Evolutionary conservation across 2,113 vertebrate species (phyloP).

Genomic region (Petrocephalus microphthalmus): DNA sequence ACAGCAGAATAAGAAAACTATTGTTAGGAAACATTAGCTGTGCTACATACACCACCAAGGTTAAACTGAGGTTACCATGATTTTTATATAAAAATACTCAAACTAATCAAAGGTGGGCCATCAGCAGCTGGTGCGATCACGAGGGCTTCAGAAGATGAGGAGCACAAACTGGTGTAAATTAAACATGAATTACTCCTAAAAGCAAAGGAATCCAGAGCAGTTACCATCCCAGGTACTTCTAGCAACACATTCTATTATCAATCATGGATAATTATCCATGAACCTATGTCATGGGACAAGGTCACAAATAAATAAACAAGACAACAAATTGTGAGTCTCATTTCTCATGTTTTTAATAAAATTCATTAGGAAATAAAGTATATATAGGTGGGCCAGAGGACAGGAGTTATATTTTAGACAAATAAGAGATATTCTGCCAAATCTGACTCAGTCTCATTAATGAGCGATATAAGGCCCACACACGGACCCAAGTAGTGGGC

Average conservation of each 20-base stretch:
- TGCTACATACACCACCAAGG: background rate
- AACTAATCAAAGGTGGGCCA: background rate
- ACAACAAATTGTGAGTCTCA: background rate
- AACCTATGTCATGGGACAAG: too few species aligned
- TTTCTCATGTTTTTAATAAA: background rate
- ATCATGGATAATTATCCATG: too few species aligned
- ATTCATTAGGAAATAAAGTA: background rate
- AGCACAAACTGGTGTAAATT: background rate
- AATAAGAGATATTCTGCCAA: background rate
- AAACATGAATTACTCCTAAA: too few species aligned
- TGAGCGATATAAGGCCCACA: background rate
- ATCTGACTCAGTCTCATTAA: background rate
- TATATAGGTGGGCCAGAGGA: background rate
- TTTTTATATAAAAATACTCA: background rate
- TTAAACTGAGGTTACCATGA: background rate
- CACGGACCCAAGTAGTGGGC: too few species aligned
- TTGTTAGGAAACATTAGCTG: background rate
- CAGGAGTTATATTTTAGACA: background rate
- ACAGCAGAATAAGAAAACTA: too few species aligned
- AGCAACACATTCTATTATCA: too few species aligned
- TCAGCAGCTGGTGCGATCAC: background rate
- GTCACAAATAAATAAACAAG: background rate
- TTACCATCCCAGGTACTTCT: too few species aligned
- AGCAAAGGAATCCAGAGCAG: too few species aligned
- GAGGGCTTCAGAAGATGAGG: background rate